Conservation (phyloP, 1,140 invertebrate genomes). For the Philaenus spumarius region DNA sequence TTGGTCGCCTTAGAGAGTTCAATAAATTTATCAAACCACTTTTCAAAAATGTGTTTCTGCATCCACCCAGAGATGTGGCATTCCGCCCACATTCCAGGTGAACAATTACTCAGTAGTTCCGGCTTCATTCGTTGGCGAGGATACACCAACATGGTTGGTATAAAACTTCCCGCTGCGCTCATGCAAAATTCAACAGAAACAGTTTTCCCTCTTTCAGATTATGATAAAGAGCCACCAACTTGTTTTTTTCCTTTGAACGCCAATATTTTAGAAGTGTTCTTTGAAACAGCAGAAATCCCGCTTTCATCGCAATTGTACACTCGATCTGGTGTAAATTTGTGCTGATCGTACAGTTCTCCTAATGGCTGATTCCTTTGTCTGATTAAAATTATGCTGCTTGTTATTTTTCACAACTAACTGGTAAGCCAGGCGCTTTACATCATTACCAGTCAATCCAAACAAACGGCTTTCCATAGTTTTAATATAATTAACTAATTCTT, state of each 20-base stretch:
- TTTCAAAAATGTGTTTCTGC: conserved; percentile 31
- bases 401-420: conserved; percentile 26
- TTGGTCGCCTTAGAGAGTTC: conserved; percentile 23
- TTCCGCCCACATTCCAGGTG: conserved; percentile 18
- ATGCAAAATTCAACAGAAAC: conserved; percentile 38
- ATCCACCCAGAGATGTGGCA: conserved; percentile 30
- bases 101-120: conserved; percentile 30
- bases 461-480: conserved; percentile 16
- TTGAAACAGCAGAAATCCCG: conserved; percentile 38
- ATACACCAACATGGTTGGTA: conserved; percentile 38
- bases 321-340: conserved; percentile 23
- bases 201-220: conserved; percentile 36
- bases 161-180: conserved; percentile 34
- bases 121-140: conserved; percentile 33
- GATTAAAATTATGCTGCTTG: conserved; percentile 21
- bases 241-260: conserved; percentile 35
- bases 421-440: conserved; percentile 21
- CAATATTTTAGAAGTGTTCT: conserved; percentile 31
- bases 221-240: conserved; percentile 34
- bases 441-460: conserved; percentile 20
- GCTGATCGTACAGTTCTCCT: conserved; percentile 24
- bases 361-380: conserved; percentile 19
- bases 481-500: conserved; percentile 21
- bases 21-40: conserved; percentile 32
- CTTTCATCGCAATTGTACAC: conserved; percentile 45